Base-by-base conservation (phyloP, 1,140 invertebrate species). In the Heliconius hewitsoni region DNA sequence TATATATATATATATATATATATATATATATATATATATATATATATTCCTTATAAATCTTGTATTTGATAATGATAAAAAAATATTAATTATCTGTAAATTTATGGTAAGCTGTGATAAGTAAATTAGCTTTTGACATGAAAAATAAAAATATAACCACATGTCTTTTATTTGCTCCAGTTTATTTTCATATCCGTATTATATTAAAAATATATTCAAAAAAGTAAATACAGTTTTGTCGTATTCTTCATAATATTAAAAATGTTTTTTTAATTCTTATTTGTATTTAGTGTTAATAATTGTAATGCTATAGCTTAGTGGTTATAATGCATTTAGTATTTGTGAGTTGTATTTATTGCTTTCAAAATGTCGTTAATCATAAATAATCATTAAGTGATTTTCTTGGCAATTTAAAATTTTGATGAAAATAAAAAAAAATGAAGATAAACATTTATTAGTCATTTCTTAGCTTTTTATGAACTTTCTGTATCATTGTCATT, bases 71-170 rank as follows among this genome's bases (percentile, higher is more conserved):
- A 37, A 37, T 37, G 34, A 37, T 37, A 37, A 37, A 9, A 57
- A 57, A 23, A 19, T 27, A 23, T n/a, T 37, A 37, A 37, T 16
- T 46, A 30, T 66, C 27, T 66, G 27, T 27, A 16, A 66, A 30
- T 11, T 66, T 66, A 66, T 66, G 27, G 27, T 66, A 66, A 66
- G 27, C 60, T 66, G 60, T 66, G 60, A 66, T 66, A 30, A 30
- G 60, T 66, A 66, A 30, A 66, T 66, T 27, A 66, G 60, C 27
- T 27, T 27, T 66, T 66, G 60, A 30, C 60, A 66, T 66, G 23
- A 30, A 27, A 16, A 66, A 27, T 30, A 13, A 13, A 30, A 66
- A 66, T 8, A 66, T 13, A 30, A 30, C 42, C 57, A 16, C 60
- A 66, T 27, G 9, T 66, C n/a, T 30, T 27, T 60, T 23, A 57